Conservation (phyloP, 2,797 vertebrate species). For the Hemitrygon akajei region DNA sequence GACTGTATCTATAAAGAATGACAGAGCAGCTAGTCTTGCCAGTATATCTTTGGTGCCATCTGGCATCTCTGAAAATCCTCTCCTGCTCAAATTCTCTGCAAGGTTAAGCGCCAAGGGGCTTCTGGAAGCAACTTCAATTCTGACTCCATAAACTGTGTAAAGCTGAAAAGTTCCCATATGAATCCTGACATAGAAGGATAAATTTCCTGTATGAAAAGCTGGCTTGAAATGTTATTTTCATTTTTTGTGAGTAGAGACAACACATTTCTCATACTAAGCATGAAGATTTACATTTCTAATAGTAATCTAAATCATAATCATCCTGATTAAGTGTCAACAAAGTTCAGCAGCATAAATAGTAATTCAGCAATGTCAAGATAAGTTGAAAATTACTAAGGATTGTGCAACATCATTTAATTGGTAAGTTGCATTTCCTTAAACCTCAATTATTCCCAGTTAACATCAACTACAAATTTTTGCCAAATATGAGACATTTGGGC, state of each 20-base stretch:
- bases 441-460: not conserved
- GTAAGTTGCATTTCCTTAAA: not conserved
- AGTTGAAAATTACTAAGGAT: not conserved
- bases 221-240: not conserved
- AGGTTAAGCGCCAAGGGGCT: not conserved
- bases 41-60: not conserved
- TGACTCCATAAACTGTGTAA: not conserved
- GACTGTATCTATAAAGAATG: not conserved
- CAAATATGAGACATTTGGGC: not conserved
- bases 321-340: not conserved
- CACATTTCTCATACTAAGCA: not conserved
- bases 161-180: not conserved
- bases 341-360: not conserved
- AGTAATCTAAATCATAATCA: not conserved
- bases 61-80: not conserved
- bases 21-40: not conserved
- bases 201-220: not conserved
- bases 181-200: not conserved
- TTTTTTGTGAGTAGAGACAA: not conserved
- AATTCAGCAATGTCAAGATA: not conserved
- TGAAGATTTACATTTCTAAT: not conserved
- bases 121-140: not conserved
- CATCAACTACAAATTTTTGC: not conserved
- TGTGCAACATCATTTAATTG: not conserved
- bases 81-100: not conserved